phyloP scores from a whole-genome alignment of 2,797 vertebrate genomes.

The Pipistrellus nathusii region DNA sequence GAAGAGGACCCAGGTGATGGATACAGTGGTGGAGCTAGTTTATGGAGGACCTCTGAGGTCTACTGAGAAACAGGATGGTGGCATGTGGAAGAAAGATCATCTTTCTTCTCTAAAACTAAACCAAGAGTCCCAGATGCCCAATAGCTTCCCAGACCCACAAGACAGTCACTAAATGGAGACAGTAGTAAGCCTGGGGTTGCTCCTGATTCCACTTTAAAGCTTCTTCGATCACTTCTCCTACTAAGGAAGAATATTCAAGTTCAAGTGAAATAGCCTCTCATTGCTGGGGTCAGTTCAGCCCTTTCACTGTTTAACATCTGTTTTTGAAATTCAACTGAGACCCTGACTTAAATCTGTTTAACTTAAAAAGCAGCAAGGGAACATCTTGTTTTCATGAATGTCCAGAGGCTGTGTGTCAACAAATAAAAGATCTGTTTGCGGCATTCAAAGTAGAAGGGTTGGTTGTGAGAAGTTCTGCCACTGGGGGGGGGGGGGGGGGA shows the following conservation, averaged over 20 bases:
- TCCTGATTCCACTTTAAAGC: constrained; percentile 1
- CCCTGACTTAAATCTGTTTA: constrained; percentile 84
- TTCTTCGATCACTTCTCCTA: not conserved
- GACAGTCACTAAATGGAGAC: not conserved
- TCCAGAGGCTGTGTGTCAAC: constrained; percentile 79
- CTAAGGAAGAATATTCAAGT: constrained; percentile 50
- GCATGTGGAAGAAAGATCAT: not conserved
- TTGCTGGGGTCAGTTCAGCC: constrained; percentile 62
- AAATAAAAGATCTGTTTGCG: constrained; percentile 79
- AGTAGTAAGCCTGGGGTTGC: not conserved
- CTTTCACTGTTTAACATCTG: constrained; percentile 78
- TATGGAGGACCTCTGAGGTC: not conserved
- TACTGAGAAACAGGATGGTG: not conserved
- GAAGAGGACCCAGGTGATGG: not conserved
- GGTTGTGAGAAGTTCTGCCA: constrained; percentile 72
- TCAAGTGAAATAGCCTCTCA: constrained; percentile 59
- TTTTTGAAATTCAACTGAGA: constrained; percentile 82
- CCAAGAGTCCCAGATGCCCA: not conserved
- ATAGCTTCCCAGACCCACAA: not conserved
- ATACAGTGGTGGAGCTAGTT: not conserved
- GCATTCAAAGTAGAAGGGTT: constrained; percentile 76
- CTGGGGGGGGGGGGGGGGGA: constrained; percentile 61
- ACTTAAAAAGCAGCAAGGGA: constrained; percentile 77
- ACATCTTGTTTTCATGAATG: constrained; percentile 86
- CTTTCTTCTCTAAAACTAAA: not conserved